Conservation (phyloP, 2,113 vertebrate species). For the Cisticola juncidis region DNA sequence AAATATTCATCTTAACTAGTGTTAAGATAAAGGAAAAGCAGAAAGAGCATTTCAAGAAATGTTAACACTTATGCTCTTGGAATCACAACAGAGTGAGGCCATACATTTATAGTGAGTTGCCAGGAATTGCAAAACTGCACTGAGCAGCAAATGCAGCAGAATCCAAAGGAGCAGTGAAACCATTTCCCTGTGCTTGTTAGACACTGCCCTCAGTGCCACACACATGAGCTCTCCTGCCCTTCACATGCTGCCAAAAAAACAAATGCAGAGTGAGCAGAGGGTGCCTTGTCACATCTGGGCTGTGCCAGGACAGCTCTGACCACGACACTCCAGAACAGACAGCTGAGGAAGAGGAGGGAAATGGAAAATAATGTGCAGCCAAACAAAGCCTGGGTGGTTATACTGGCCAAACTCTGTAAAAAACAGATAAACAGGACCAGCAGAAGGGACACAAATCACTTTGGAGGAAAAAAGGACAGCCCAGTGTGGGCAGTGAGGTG, state of each 20-base stretch:
- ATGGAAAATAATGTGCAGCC: neutral
- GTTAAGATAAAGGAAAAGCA: neutral
- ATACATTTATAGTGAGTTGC: neutral
- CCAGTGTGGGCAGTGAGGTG: neutral
- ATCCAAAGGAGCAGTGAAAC: neutral
- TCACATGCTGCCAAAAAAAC: neutral
- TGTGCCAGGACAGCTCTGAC: neutral
- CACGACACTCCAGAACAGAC: neutral
- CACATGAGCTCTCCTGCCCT: neutral
- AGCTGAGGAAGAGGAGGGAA: neutral
- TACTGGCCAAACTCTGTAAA: neutral
- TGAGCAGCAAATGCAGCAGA: neutral
- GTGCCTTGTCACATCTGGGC: neutral
- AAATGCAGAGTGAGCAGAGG: neutral
- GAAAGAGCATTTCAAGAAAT: neutral
- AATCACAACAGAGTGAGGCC: neutral
- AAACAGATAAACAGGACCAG: neutral
- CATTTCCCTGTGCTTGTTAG: neutral
- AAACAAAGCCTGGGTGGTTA: neutral
- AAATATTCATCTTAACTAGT: constrained; percentile 7
- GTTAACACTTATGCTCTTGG: neutral
- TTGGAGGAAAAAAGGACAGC: neutral
- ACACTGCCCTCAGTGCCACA: neutral
- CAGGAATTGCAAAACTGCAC: constrained; percentile 21
- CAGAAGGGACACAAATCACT: neutral